These are phyloP conservation scores for Ips nitidus DNA, from an alignment of 1,140 invertebrate species.

Conservation along the genomic window DNA sequence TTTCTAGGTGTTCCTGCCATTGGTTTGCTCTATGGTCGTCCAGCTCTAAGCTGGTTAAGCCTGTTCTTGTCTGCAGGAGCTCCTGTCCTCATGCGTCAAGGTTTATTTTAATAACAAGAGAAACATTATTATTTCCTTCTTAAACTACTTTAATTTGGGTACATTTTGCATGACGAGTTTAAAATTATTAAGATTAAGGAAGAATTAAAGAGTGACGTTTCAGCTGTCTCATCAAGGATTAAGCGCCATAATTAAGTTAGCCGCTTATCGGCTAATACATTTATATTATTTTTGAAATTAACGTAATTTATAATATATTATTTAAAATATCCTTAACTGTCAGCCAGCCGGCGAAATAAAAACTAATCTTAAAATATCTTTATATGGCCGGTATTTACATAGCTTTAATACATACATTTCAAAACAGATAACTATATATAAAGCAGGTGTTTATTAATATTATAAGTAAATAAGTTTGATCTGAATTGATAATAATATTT, in stretches of 20 bases:
- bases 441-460: conserved; percentile 46
- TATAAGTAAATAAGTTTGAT: conserved; percentile 46
- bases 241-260: conserved; percentile 15
- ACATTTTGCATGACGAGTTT: too few species aligned
- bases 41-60: too few species aligned
- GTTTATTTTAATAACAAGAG: too few species aligned
- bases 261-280: conserved; percentile 27
- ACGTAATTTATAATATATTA: conserved; percentile 29
- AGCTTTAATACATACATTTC: conserved; percentile 42
- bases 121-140: too few species aligned
- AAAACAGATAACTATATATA: conserved; percentile 39
- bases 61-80: too few species aligned
- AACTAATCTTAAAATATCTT: conserved; percentile 34
- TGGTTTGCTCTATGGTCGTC: too few species aligned
- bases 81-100: too few species aligned
- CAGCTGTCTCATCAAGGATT: conserved; percentile 3
- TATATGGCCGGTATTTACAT: conserved; percentile 42
- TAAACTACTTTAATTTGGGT: too few species aligned
- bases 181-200: too few species aligned
- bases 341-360: conserved; percentile 24
- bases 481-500: conserved; percentile 46
- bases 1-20: too few species aligned
- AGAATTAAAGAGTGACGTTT: neutral
- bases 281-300: conserved; percentile 21
- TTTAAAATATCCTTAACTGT: conserved; percentile 27